Base-by-base conservation (phyloP, 2,888 invertebrate species). In the Drosophila peninsularis region DNA sequence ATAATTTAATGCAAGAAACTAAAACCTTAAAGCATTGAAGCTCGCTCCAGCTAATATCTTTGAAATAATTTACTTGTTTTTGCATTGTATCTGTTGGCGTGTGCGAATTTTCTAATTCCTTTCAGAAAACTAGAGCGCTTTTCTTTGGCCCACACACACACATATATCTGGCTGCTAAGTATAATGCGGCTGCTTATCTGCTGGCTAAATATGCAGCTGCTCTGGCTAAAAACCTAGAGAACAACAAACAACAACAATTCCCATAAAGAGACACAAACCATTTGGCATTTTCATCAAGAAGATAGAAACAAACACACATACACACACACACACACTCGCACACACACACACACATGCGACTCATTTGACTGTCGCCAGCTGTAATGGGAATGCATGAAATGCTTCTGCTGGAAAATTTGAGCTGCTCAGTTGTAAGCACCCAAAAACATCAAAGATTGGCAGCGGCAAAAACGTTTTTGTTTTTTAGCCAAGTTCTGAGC, bases 221-320 rank as follows among this genome's bases (percentile, higher is more conserved):
- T 67, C 54, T 61, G 82, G 72, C 86, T 84, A 73, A 74, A 80
- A 77, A 80, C 78, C 69, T 58, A 54, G 71, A 65, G 71, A 80
- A 86, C 70, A 88, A 89, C 83, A 87, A 88, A 87, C 89, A 88
- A 86, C 89, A 83, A 83, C 87, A 88, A 84, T 84, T 84, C 84
- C 84, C 83, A 84, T 84, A 87, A 84, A 89, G 89, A 80, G 84
- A 83, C 84, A 87, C 89, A 89, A 89, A 66, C 87, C 83, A 84
- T 84, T 84, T 84, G 89, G 70, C 87, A 89, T 89, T 82, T 84
- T 83, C 83, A 84, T 84, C 83, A 84, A 80, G 85, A 66, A 65
- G 62, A 86, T 41, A 70, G 49, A 61, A 45, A 41, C 36, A 56
- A 32, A 63, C 41, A 62, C 30, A 45, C 41, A 47, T 42, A 60